These are phyloP conservation scores for Drosophila gaucha DNA, from an alignment of 2,888 invertebrate species.

Conservation along the genomic window DNA sequence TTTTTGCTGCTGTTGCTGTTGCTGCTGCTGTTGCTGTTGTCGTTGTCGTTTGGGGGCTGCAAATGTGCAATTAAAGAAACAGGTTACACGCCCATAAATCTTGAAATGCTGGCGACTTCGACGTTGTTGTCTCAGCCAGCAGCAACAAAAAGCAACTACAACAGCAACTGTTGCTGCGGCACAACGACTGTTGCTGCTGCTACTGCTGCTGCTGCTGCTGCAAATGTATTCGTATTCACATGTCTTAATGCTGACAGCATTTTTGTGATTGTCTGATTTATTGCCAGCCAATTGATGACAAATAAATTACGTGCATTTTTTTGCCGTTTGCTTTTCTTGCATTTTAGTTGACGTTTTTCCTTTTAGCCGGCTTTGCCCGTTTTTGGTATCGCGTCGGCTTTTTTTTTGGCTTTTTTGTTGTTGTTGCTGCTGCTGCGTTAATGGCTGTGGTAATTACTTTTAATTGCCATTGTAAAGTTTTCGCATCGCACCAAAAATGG, in stretches of 20 bases:
- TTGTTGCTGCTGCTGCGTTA: slow-evolving; percentile 61
- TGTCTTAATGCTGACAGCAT: slow-evolving; percentile 82
- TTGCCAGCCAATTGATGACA: slow-evolving; percentile 81
- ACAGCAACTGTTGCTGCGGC: slow-evolving; percentile 30
- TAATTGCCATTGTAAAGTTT: slow-evolving; percentile 78
- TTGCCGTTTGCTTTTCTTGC: slow-evolving; percentile 45
- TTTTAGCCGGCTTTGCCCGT: slow-evolving; percentile 61
- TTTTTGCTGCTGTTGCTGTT: slow-evolving; percentile 54
- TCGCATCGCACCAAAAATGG: slow-evolving; percentile 76
- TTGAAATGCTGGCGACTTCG: slow-evolving; percentile 73
- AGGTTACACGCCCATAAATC: slow-evolving; percentile 83
- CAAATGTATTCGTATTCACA: slow-evolving; percentile 74
- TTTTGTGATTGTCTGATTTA: slow-evolving; percentile 84
- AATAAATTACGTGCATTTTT: slow-evolving; percentile 75
- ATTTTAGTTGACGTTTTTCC: slow-evolving; percentile 61
- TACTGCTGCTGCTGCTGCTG: slow-evolving; percentile 40
- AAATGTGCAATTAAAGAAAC: slow-evolving; percentile 84
- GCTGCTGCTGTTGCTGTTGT: slow-evolving; percentile 48
- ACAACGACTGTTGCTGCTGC: slow-evolving; percentile 26
- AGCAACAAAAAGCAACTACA: slow-evolving; percentile 11
- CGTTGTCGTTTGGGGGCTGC: slow-evolving; percentile 76
- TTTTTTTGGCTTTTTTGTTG: slow-evolving; percentile 11
- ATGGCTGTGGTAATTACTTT: slow-evolving; percentile 76
- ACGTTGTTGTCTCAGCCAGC: slow-evolving; percentile 43
- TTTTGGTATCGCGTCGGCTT: slow-evolving; percentile 63